Conservation (phyloP, 2,888 invertebrate genomes). For the Ennomos quercinarius region DNA sequence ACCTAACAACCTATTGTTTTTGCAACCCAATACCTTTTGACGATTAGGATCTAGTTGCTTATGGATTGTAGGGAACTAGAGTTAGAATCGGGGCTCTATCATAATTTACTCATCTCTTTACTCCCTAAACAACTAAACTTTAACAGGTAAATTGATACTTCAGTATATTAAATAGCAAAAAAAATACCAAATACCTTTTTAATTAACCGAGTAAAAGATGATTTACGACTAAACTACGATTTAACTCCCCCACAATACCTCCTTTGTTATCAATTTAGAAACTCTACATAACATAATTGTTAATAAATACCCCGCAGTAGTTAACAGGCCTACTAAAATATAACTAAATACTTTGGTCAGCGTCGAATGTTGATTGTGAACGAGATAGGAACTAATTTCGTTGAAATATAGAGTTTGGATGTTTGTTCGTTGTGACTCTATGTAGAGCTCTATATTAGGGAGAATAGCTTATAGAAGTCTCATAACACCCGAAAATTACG, state of each 20-base stretch:
- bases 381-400: slow-evolving; percentile 22
- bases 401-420: slow-evolving; percentile 15
- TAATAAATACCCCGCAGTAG: slow-evolving; percentile 4
- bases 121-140: no score
- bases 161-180: no score
- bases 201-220: slow-evolving; percentile 26
- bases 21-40: no score
- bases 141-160: no score
- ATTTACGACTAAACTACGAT: slow-evolving; percentile 51
- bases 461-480: no score
- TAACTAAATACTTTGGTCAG: slow-evolving; percentile 15
- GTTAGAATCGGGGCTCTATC: no score
- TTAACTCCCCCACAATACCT: slow-evolving; percentile 28
- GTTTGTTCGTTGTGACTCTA: slow-evolving; percentile 10
- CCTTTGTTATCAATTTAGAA: slow-evolving; percentile 13
- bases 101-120: no score
- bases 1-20: no score
- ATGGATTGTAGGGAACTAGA: no score
- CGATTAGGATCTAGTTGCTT: no score
- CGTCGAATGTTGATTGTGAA: slow-evolving; percentile 14
- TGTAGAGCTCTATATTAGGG: slow-evolving; percentile 10
- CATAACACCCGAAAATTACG: no score
- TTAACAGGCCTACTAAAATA: slow-evolving; percentile 12
- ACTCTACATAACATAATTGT: slow-evolving; percentile 8
- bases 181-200: background rate